Conservation (phyloP, 2,888 invertebrate genomes). For the Entomobrya multifasciata region DNA sequence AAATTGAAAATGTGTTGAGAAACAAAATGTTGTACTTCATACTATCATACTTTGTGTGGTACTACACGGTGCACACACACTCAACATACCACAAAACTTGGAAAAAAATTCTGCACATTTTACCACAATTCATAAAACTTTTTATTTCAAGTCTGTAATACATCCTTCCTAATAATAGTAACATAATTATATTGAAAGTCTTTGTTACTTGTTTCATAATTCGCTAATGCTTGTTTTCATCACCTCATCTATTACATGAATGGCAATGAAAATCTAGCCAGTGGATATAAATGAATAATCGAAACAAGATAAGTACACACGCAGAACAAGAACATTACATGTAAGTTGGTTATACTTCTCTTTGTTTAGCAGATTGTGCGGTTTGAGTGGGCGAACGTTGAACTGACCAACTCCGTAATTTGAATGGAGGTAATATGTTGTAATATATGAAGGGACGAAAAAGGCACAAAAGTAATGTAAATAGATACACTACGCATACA, state of each 20-base stretch:
- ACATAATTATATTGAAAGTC: not conserved
- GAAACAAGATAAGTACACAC: not conserved
- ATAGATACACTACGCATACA: not conserved
- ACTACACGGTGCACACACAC: no score
- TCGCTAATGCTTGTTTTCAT: slow-evolving; percentile 1
- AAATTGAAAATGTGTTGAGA: slow-evolving; percentile 46
- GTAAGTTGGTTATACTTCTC: not conserved
- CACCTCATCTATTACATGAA: slow-evolving; percentile 2
- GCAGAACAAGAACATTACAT: not conserved
- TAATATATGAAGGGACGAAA: not conserved
- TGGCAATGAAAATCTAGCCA: not conserved
- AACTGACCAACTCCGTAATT: slow-evolving; percentile 35
- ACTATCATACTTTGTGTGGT: no score
- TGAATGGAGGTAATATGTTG: not conserved
- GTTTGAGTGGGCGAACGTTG: slow-evolving; percentile 31
- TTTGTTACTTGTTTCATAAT: not conserved
- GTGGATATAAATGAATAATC: not conserved
- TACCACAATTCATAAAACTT: no score
- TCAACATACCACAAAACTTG: no score
- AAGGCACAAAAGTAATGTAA: not conserved
- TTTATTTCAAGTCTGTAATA: no score
- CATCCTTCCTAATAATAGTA: no score
- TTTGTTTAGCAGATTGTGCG: not conserved
- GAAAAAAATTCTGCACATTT: no score
- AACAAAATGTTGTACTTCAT: slow-evolving; percentile 11